phyloP scores from a whole-genome alignment of 2,113 vertebrate genomes.

The Butorides virescens region DNA sequence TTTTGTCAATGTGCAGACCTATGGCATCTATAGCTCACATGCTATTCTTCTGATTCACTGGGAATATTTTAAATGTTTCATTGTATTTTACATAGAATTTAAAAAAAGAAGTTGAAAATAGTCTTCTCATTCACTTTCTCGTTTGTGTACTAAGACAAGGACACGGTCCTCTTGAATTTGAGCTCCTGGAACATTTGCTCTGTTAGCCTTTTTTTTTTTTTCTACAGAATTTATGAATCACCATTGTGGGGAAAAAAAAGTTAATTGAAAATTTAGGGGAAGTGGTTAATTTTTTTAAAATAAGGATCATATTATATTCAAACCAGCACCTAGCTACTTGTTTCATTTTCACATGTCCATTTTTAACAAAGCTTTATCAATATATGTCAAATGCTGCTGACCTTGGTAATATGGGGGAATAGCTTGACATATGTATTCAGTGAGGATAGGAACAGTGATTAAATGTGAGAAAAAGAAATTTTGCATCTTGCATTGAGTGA shows the following conservation, averaged over 20 bases:
- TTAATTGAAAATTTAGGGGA: neutral
- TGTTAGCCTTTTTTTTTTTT: neutral
- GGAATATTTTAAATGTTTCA: neutral
- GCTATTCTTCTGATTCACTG: neutral
- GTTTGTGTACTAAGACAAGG: neutral
- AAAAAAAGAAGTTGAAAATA: neutral
- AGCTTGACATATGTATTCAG: neutral
- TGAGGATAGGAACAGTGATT: neutral
- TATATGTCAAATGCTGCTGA: neutral
- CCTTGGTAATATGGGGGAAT: neutral
- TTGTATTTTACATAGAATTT: neutral
- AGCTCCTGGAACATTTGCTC: neutral
- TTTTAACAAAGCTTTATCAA: neutral
- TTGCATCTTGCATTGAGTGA: neutral
- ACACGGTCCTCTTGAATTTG: neutral
- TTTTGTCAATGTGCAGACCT: neutral
- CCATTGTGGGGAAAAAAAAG: accelerated
- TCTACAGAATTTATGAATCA: neutral
- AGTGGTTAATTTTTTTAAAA: neutral
- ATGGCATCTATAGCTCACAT: neutral
- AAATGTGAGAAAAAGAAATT: neutral
- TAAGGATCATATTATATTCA: neutral
- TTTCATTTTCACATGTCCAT: neutral
- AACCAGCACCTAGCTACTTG: neutral
- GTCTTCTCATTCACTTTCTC: neutral